Conservation (phyloP, 1,140 invertebrate genomes). For the Chrysopa pallens region DNA sequence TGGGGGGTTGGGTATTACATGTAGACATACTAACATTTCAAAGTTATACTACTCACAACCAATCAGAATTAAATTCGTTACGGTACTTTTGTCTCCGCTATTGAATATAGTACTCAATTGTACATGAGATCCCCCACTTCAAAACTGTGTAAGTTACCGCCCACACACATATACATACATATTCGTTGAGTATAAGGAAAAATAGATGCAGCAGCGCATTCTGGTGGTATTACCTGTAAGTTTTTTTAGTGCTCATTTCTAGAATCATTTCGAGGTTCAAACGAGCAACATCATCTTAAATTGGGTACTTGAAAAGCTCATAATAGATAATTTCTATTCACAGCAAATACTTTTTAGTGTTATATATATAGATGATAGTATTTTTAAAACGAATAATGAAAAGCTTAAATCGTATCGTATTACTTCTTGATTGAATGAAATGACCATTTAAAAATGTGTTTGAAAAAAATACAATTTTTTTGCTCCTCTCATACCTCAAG, state of each 20-base stretch:
- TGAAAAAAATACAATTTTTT: too few species aligned
- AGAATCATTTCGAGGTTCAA: slow-evolving; percentile 17
- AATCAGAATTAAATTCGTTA: neutral
- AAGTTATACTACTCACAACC: neutral
- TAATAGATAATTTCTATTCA: slow-evolving; percentile 18
- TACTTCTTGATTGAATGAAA: too few species aligned
- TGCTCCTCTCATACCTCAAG: too few species aligned
- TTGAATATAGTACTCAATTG: neutral
- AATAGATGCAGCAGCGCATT: neutral
- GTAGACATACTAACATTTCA: too few species aligned
- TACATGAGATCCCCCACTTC: too few species aligned
- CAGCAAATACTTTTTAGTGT: slow-evolving; percentile 9
- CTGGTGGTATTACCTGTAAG: neutral
- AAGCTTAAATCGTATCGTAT: neutral
- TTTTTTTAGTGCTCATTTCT: slow-evolving; percentile 9
- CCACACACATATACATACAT: neutral
- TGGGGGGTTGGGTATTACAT: too few species aligned
- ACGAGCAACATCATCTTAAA: slow-evolving; percentile 20
- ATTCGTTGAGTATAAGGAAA: neutral
- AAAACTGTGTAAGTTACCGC: neutral
- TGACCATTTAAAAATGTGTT: too few species aligned
- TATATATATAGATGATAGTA: neutral
- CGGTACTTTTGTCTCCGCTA: neutral
- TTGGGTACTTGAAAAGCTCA: slow-evolving; percentile 13
- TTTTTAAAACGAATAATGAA: neutral